Evolutionary conservation across 2,888 invertebrate species (phyloP), one percentile per base, ranked within the genome.

Genomic region (Linyphia triangularis): DNA sequence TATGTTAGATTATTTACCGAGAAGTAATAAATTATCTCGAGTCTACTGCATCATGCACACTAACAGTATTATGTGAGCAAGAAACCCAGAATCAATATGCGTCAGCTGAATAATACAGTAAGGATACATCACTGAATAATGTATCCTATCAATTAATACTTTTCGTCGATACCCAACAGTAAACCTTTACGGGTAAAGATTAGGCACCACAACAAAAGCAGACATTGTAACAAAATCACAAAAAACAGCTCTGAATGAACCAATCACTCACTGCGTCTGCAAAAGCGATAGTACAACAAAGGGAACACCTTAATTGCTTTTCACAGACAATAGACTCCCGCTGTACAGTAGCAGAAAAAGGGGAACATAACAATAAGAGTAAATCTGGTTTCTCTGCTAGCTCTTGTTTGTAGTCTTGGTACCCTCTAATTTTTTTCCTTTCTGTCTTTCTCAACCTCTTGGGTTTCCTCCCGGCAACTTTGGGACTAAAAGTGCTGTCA

Each of bases 351-450:
- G 63, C 13, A 81, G 13, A 26, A 61, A 82, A 26, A 22, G 19
- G 30, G 51, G 22, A 33, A 43, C 30, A 63, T 72, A 33, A 72
- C 72, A 72, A 72, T 72, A 26, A 63, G 33, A 63, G 72, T 63
- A 82, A 82, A 82, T 82, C 63, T 82, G 70, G 82, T 82, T 82
- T 72, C 70, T 10, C 26, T 51, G 30, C 26, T 22, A 67, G n/a
- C 33, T 28, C 59, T 59, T 82, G 72, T 61, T 82, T 61, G 40
- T 43, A 61, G 43, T 30, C 19, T 70, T 30, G 51, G 70, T 73
- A 63, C 10, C 28, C 72, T 22, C 40, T 61, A 26, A 61, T 78
- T 78, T 26, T 51, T 51, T 51, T 5, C n/a, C 51, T 40, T 13
- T 51, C 51, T 51, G n/a, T 51, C 37, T 69, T 59, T 33, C 16